Conservation (phyloP, 2,888 invertebrate genomes). For the Encarsia formosa region DNA sequence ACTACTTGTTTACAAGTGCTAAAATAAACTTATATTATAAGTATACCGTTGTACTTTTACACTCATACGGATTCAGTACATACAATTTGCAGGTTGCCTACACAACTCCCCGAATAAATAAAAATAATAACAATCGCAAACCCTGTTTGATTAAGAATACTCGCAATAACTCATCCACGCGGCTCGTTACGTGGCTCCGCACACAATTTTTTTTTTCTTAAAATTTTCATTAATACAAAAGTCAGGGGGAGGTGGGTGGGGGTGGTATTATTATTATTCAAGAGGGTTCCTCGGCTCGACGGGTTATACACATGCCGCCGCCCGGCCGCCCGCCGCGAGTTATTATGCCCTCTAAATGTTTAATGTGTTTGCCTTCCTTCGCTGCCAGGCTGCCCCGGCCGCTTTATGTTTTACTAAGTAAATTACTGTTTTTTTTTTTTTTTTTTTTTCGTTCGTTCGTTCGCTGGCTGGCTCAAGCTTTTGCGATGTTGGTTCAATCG, state of each 20-base stretch:
- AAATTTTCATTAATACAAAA: not conserved
- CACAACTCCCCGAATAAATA: too few species aligned
- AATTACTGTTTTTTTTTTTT: slow-evolving; percentile 49
- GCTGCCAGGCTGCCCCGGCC: slow-evolving; percentile 38
- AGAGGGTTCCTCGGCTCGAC: not conserved
- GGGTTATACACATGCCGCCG: not conserved
- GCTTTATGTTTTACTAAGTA: slow-evolving; percentile 52
- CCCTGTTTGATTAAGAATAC: too few species aligned
- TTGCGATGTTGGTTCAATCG: slow-evolving; percentile 50
- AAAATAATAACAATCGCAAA: too few species aligned
- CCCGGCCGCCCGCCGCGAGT: slow-evolving; percentile 49
- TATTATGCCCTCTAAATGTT: slow-evolving; percentile 52
- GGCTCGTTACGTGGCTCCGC: too few species aligned
- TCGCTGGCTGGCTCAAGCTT: slow-evolving; percentile 6
- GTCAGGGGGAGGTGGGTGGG: not conserved
- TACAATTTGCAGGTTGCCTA: too few species aligned
- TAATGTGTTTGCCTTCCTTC: slow-evolving; percentile 53
- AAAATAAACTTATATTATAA: too few species aligned
- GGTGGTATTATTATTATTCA: slow-evolving; percentile 3
- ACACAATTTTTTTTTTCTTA: too few species aligned
- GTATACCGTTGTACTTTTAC: too few species aligned
- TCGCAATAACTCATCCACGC: too few species aligned
- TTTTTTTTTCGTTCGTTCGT: slow-evolving; percentile 12
- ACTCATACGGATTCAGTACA: too few species aligned
- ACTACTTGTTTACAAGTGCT: too few species aligned